A percentile compares a stretch with the other conserved stretches of the same genome.
phyloP scores from a whole-genome alignment of 2,113 vertebrate genomes.

The Callocephalon fimbriatum region DNA sequence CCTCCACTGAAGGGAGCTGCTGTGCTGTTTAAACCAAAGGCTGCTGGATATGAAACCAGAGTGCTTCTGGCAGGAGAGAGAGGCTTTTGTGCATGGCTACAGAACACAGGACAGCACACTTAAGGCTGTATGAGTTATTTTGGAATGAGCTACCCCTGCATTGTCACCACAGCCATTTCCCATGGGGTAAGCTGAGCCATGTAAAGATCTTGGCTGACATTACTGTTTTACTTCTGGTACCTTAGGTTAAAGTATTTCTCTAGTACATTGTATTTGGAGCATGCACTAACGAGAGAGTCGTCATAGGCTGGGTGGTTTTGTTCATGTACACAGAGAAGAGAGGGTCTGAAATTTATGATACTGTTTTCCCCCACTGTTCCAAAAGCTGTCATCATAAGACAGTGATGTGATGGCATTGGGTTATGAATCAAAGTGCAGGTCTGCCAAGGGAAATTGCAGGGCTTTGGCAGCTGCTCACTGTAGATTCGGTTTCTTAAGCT shows the following conservation, averaged over 20 bases:
- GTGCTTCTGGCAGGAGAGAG: background rate
- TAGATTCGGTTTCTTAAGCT: background rate
- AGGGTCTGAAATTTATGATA: background rate
- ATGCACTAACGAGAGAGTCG: fast-evolving
- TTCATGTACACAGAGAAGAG: fast-evolving
- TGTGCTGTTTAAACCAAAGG: background rate
- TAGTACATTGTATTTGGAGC: background rate
- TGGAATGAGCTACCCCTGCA: background rate
- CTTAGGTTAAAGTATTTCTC: background rate
- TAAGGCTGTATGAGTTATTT: background rate
- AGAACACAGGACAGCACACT: background rate
- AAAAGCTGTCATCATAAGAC: background rate
- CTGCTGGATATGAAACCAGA: background rate
- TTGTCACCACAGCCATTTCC: background rate
- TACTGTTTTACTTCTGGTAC: background rate
- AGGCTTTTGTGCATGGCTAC: background rate
- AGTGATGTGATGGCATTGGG: background rate
- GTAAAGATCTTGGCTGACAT: background rate
- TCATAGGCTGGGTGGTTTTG: background rate
- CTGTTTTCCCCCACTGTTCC: background rate
- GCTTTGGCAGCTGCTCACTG: background rate
- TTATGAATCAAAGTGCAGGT: background rate
- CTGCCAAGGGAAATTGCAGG: background rate
- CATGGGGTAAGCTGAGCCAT: background rate
- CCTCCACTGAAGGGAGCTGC: background rate